These are phyloP conservation scores for Aplysina aerophoba DNA, from an alignment of 37 sponge, comb jelly and placozoan genomes.

Conservation along the genomic window DNA sequence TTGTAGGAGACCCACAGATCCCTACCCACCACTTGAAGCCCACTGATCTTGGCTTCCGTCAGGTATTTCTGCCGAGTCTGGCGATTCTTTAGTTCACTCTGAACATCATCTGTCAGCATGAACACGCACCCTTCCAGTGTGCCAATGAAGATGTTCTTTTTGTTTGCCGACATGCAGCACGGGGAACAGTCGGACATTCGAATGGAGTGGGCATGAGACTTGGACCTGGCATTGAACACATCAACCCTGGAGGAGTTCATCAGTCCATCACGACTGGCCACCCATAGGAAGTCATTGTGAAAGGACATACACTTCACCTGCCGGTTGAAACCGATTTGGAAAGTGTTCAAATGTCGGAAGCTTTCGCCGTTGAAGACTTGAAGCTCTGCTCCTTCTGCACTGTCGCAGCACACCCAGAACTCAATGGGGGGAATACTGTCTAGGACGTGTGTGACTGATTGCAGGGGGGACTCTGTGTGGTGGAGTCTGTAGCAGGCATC, in stretches of 20 bases:
- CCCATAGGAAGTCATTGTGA: conserved; percentile 19
- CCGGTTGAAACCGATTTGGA: background rate
- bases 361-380: conserved; percentile 6
- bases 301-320: conserved; percentile 16
- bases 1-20: conserved; percentile 16
- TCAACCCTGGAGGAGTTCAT: background rate
- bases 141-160: conserved; percentile 1
- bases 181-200: conserved; percentile 11
- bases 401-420: conserved; percentile 27
- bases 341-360: background rate
- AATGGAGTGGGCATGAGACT: conserved; percentile 1
- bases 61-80: conserved; percentile 27
- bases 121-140: conserved; percentile 29
- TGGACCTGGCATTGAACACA: conserved; percentile 7
- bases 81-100: background rate
- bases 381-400: conserved; percentile 14
- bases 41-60: background rate
- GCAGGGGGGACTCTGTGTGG: background rate
- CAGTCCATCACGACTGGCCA: conserved; percentile 11
- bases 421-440: background rate
- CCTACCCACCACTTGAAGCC: background rate
- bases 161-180: background rate
- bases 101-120: background rate
- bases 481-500: background rate
- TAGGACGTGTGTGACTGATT: background rate